Evolutionary conservation across 2,113 vertebrate genomes (phyloP), one percentile per base, ranked within the genome.

Genomic region (Opisthocomus hoazin): DNA sequence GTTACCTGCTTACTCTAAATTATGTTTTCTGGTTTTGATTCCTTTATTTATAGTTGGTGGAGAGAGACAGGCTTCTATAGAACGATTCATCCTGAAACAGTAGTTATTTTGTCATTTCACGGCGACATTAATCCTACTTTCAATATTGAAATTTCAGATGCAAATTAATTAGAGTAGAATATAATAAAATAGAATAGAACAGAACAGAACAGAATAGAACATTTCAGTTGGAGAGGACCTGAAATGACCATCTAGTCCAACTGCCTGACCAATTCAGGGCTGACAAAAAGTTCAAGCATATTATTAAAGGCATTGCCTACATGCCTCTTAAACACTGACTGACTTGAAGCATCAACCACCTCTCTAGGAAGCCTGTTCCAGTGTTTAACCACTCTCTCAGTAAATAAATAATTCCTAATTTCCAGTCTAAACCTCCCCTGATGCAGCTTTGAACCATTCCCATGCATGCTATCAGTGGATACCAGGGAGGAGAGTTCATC

Each of bases 401-500:
- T 41, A 41, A 41, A 60, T 15, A 60, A 41, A 70, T 14, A 9
- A 30, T 83, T 60, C 14, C 23, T 60, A 29, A 68, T 32, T 15
- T 48, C 34, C 6, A 46, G 41, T 26, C 27, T 81, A 19, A 46
- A 32, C 6, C 18, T 22, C 30, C 7, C 9, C 15, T 48, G 22
- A 5, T 2, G 3, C 30, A 69, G 29, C 45, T 48, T 23, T 63
- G 34, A 54, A 32, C 26, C 48, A 63, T 26, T 73, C 34, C 48
- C 39, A 30, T 0, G 0, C 1, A 1, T 37, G 3, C 57, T 37
- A 13, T 51, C 22, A 32, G 16, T 63, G 15, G 68, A 32, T 20
- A 4, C 27, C 26, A 54, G 22, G 32, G 32, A 61, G 30, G 48
- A 58, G 66, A 53, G 41, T 11, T 15, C 7, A 75, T n/a, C 51